These are phyloP conservation scores for Callionymus lyra DNA, from an alignment of 2,113 vertebrate genomes.

Conservation along the genomic window DNA sequence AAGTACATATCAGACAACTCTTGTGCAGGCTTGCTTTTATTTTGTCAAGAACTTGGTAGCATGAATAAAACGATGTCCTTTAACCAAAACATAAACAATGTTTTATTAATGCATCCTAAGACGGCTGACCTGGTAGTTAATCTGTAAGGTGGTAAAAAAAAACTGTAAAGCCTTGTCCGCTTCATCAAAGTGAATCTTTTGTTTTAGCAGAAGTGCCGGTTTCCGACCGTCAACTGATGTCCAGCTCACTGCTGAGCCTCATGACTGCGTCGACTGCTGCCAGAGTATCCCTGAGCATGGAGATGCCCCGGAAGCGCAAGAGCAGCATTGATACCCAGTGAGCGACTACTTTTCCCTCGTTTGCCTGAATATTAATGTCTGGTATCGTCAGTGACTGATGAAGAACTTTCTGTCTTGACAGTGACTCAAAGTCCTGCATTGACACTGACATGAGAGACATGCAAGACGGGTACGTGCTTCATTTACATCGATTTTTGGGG, in stretches of 20 bases:
- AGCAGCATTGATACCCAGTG: conserved; percentile 78
- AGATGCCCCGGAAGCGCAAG: conserved; percentile 80
- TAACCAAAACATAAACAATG: no score
- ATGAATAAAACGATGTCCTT: no score
- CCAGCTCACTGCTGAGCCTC: conserved; percentile 53
- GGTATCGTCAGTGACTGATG: neutral
- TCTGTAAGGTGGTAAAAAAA: no score
- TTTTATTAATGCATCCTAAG: no score
- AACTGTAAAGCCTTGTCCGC: no score
- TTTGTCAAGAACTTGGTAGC: no score
- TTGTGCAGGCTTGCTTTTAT: no score
- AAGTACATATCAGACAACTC: no score
- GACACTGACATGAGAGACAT: conserved; percentile 70
- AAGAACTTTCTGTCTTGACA: conserved; percentile 36
- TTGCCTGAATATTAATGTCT: conserved; percentile 1
- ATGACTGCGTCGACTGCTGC: conserved; percentile 55
- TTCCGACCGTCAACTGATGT: conserved; percentile 53
- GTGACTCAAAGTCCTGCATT: conserved; percentile 61
- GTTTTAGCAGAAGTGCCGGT: conserved; percentile 60
- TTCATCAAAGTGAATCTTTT: neutral
- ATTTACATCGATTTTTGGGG: neutral
- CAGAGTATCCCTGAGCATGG: conserved; percentile 52
- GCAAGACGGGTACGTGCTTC: conserved; percentile 73
- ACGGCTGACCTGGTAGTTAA: no score
- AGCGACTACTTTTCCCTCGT: conserved; percentile 28